Evolutionary conservation across 2,113 vertebrate genomes (phyloP).

Genomic region (Xiphophorus hellerii): DNA sequence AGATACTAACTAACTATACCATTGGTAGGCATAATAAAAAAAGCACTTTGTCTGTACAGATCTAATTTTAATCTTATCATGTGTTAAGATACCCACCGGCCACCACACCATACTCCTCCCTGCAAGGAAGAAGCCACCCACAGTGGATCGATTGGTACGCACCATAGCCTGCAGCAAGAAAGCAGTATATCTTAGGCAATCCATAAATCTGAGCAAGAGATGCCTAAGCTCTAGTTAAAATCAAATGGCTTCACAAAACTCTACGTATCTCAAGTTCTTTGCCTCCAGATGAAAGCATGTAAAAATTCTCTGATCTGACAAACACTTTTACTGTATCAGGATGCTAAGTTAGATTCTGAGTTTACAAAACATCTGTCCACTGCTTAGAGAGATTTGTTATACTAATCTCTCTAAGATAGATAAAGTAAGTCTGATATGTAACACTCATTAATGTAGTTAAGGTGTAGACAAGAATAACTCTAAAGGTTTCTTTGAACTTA

Average conservation of each 20-base stretch:
- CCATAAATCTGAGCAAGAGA: not conserved
- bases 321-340: not conserved
- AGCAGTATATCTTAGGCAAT: not conserved
- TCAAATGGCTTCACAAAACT: not conserved
- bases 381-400: no score
- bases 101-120: conserved; percentile 93
- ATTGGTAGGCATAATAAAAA: not conserved
- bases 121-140: conserved; percentile 94
- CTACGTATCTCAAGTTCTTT: not conserved
- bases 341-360: not conserved
- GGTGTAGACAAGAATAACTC: not conserved
- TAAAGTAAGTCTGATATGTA: no score
- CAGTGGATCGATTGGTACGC: conserved; percentile 87
- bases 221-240: not conserved
- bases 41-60: not conserved
- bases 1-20: no score
- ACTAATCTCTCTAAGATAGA: not conserved
- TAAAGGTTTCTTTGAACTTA: not conserved
- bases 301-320: no score
- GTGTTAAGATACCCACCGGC: conserved; percentile 84
- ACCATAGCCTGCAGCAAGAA: conserved; percentile 86
- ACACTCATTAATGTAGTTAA: no score
- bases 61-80: not conserved
- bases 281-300: no score
- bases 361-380: not conserved